phyloP scores from a whole-genome alignment of 2,113 vertebrate species.

The Pseudois nayaur region DNA sequence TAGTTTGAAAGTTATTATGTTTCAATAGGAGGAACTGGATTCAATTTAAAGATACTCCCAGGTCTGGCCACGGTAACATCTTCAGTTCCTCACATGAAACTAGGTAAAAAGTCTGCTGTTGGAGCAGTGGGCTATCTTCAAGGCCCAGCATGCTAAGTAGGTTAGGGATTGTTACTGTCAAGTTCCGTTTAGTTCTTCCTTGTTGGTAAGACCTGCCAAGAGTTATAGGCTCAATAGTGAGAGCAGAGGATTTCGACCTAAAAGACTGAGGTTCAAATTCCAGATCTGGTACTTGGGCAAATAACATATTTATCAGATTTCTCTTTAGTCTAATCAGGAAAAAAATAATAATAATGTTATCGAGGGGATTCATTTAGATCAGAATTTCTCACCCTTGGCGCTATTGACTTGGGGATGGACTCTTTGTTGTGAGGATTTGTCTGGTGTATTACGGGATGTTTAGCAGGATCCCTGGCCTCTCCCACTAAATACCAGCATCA shows the following conservation, averaged over 20 bases:
- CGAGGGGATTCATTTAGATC: neutral
- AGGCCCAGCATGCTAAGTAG: neutral
- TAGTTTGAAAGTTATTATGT: conserved; percentile 62
- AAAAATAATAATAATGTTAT: neutral
- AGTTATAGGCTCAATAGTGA: neutral
- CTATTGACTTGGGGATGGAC: neutral
- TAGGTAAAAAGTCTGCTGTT: conserved; percentile 51
- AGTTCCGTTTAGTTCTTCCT: neutral
- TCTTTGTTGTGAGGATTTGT: neutral
- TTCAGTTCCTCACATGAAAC: conserved; percentile 67
- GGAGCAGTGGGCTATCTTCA: conserved; percentile 3
- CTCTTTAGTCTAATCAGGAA: neutral
- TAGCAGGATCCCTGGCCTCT: neutral
- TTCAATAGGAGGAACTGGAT: conserved; percentile 53
- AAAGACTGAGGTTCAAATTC: neutral
- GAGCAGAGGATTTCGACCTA: neutral
- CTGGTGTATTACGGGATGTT: neutral
- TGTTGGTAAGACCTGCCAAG: neutral
- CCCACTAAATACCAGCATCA: neutral
- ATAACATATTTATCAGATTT: neutral
- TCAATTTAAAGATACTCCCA: conserved; percentile 69
- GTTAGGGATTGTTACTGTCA: neutral
- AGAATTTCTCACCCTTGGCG: neutral
- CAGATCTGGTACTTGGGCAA: neutral
- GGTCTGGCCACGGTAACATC: conserved; percentile 37